These are phyloP conservation scores for Enoplosus armatus DNA, from an alignment of 2,797 vertebrate species.

Conservation along the genomic window DNA sequence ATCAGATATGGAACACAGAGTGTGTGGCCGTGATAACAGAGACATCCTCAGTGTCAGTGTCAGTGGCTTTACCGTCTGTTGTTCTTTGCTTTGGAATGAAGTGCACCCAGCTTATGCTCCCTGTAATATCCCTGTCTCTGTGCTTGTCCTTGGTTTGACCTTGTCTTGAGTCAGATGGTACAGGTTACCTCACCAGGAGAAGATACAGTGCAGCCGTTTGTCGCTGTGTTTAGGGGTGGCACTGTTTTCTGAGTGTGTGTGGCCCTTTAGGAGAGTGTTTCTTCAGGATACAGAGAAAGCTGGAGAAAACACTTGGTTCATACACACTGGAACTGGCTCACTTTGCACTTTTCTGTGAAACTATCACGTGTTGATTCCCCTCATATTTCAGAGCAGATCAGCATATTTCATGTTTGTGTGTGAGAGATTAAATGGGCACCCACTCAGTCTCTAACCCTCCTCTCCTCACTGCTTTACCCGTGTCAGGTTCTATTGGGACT, in stretches of 20 bases:
- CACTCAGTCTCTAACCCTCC: constrained; percentile 3
- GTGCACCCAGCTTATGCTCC: constrained; percentile 37
- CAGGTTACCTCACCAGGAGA: constrained; percentile 4
- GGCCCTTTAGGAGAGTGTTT: neutral
- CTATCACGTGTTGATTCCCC: neutral
- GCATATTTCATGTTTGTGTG: neutral
- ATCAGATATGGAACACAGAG: neutral
- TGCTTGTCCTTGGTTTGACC: constrained; percentile 68
- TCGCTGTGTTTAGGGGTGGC: neutral
- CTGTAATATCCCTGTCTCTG: constrained; percentile 1
- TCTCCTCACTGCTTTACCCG: neutral
- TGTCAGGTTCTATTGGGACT: constrained; percentile 98
- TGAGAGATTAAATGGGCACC: neutral
- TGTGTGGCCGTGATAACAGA: neutral
- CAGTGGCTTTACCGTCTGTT: constrained; percentile 2
- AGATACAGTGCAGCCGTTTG: neutral
- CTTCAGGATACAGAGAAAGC: constrained; percentile 1
- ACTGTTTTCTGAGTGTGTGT: neutral
- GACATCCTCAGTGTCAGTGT: neutral
- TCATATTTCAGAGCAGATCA: neutral
- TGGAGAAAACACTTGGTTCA: neutral
- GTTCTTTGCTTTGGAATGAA: constrained; percentile 24
- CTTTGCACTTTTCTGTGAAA: neutral
- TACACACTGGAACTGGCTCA: neutral
- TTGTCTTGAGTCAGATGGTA: constrained; percentile 41